Conservation (phyloP, 2,113 vertebrate genomes). For the Riparia riparia region DNA sequence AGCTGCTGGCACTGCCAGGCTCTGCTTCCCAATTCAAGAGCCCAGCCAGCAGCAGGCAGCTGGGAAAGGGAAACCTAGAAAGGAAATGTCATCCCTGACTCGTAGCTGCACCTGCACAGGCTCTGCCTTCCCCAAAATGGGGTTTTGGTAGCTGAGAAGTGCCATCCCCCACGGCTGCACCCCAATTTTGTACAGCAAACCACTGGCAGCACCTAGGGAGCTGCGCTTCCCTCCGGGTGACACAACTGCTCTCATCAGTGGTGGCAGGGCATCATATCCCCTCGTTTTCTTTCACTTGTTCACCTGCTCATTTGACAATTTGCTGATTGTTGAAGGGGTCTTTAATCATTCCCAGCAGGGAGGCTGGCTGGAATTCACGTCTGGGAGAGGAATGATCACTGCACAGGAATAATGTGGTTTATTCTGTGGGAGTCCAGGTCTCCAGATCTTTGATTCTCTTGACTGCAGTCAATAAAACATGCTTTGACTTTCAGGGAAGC, state of each 20-base stretch:
- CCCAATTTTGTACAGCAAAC: not conserved
- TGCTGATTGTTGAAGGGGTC: conserved; percentile 7
- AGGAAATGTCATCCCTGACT: not conserved
- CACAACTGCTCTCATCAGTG: not conserved
- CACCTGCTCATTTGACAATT: conserved; percentile 29
- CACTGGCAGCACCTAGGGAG: not conserved
- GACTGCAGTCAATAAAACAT: conserved; percentile 16
- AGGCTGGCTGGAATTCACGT: not conserved
- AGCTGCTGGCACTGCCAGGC: not conserved
- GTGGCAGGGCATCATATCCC: not conserved
- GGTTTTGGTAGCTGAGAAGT: not conserved
- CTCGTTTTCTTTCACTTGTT: not conserved
- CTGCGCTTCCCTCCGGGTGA: not conserved
- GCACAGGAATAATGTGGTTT: not conserved
- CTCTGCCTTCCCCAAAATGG: not conserved
- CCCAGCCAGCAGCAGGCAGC: not conserved
- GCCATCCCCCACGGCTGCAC: rapidly evolving
- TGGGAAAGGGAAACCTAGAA: not conserved
- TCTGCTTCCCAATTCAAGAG: not conserved
- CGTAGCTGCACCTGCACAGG: rapidly evolving
- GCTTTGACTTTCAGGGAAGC: conserved; percentile 25
- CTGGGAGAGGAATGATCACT: not conserved
- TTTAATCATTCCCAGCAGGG: conserved; percentile 34
- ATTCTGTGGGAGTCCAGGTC: not conserved
- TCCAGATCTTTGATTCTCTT: conserved; percentile 8